phyloP scores from a whole-genome alignment of 2,797 vertebrate species.

The Oryzias dopingdopingensis region DNA sequence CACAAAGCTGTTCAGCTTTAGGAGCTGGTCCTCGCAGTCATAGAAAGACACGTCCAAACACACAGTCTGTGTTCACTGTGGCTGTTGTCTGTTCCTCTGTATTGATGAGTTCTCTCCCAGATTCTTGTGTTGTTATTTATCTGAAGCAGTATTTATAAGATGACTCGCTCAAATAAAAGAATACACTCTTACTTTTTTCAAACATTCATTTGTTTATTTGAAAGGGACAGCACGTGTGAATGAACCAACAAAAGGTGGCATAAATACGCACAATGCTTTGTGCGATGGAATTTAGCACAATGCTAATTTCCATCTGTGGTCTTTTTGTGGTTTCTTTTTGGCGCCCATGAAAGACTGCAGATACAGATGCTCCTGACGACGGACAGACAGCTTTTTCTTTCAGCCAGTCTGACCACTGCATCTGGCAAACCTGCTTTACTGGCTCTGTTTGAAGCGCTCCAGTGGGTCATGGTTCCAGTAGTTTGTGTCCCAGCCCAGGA shows the following conservation, averaged over 20 bases:
- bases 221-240: no score
- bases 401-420: background rate
- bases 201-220: no score
- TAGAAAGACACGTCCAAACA: no score
- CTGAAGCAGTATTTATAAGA: constrained; percentile 55
- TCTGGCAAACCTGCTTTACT: constrained; percentile 18
- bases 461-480: constrained; percentile 10
- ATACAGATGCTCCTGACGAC: background rate
- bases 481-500: constrained; percentile 35
- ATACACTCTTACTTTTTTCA: constrained; percentile 15
- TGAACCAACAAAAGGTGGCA: background rate
- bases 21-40: no score
- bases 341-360: fast-evolving
- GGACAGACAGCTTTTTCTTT: constrained; percentile 9
- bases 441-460: background rate
- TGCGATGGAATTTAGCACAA: no score
- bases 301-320: no score
- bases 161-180: constrained; percentile 50
- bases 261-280: no score
- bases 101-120: constrained; percentile 41
- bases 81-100: constrained; percentile 42
- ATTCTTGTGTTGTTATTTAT: constrained; percentile 58
- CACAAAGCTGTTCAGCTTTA: no score
- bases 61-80: constrained; percentile 29
- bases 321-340: no score